Evolutionary conservation across 1,140 invertebrate genomes (phyloP).

Genomic region (Rhynchophorus ferrugineus): DNA sequence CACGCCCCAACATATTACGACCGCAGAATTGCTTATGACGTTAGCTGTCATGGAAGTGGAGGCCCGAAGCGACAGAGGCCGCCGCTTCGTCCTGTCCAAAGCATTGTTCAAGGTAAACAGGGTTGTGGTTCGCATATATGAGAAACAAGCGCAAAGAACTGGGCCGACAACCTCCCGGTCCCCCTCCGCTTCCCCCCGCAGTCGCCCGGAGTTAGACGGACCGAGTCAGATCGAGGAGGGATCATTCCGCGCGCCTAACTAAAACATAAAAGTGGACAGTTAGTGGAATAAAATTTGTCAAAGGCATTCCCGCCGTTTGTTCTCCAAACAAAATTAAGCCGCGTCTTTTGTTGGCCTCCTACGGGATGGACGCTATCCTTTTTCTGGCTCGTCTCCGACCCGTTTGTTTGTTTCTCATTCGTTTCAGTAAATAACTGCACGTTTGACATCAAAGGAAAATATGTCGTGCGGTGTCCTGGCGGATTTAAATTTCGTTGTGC

Average conservation of each 20-base stretch:
- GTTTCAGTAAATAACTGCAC: too few relatives aligned
- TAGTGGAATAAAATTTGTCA: not conserved
- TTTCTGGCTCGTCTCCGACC: too few relatives aligned
- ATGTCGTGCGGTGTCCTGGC: too few relatives aligned
- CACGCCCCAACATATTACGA: not conserved
- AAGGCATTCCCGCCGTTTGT: not conserved
- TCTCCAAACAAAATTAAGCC: not conserved
- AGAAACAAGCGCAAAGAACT: not conserved
- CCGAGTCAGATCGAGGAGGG: too few relatives aligned
- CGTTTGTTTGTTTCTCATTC: too few relatives aligned
- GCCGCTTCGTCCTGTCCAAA: not conserved
- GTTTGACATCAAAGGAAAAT: too few relatives aligned
- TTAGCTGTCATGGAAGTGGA: not conserved
- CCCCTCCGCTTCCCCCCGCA: not conserved
- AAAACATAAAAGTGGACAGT: not conserved
- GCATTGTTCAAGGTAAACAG: conserved; percentile 1
- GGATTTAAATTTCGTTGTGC: too few relatives aligned
- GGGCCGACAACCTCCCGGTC: not conserved
- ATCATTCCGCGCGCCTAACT: not conserved
- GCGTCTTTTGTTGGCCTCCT: too few relatives aligned
- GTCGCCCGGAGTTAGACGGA: not conserved
- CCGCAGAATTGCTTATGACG: conserved; percentile 5
- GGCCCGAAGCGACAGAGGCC: not conserved
- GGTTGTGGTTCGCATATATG: not conserved
- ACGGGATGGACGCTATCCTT: too few relatives aligned